phyloP scores from a whole-genome alignment of 2,797 vertebrate species.

The Sebastes diploproa region DNA sequence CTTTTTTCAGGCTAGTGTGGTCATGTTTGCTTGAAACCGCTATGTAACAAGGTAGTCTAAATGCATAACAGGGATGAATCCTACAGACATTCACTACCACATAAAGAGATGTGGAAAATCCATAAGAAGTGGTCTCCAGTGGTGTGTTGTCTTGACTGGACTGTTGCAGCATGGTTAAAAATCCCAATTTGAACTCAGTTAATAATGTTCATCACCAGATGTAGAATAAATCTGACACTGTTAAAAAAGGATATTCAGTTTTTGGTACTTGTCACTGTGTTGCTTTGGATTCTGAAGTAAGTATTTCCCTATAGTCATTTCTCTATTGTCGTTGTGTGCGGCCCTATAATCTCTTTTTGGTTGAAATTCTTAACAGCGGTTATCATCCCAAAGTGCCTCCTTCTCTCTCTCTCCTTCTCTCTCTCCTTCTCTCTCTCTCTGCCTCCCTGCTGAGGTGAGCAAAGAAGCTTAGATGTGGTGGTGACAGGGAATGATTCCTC shows the following conservation, averaged over 20 bases:
- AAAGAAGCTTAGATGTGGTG: slow-evolving; percentile 69
- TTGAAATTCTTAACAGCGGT: slow-evolving; percentile 54
- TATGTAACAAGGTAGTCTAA: slow-evolving; percentile 31
- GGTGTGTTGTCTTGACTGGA: background rate
- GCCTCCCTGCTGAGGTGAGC: slow-evolving; percentile 50
- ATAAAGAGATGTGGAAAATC: background rate
- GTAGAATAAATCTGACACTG: slow-evolving; percentile 10
- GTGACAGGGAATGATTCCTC: slow-evolving; percentile 60
- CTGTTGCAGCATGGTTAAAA: slow-evolving; percentile 11
- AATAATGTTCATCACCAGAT: background rate
- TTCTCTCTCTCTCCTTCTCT: slow-evolving; percentile 16
- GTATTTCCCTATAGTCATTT: slow-evolving; percentile 14
- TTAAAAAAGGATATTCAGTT: slow-evolving; percentile 22
- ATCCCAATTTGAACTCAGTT: background rate
- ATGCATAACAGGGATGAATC: slow-evolving; percentile 12
- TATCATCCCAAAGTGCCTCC: slow-evolving; percentile 48
- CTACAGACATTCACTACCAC: background rate
- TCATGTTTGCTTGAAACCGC: slow-evolving; percentile 29
- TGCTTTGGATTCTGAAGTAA: slow-evolving; percentile 25
- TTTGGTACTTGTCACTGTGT: slow-evolving; percentile 5
- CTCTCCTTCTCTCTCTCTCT: slow-evolving; percentile 14
- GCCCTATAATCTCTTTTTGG: slow-evolving; percentile 48
- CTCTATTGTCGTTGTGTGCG: slow-evolving; percentile 35
- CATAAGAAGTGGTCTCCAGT: background rate
- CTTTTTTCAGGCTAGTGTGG: slow-evolving; percentile 13